phyloP scores from a whole-genome alignment of 2,888 invertebrate species.

The Nebria brevicollis region DNA sequence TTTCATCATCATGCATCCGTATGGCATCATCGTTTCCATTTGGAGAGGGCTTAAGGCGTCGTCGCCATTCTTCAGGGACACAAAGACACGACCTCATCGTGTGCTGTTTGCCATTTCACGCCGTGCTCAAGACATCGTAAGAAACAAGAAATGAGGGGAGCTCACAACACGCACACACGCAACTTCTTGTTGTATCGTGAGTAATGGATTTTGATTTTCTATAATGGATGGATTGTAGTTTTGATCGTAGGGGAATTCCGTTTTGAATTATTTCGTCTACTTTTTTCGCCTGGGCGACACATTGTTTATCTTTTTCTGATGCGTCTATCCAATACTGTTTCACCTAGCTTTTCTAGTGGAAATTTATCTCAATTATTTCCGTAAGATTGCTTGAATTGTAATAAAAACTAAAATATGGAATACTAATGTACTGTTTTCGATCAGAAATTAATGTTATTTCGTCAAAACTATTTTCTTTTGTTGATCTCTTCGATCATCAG shows the following conservation, averaged over 20 bases:
- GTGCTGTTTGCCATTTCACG: conserved; percentile 17
- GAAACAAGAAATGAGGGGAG: neutral
- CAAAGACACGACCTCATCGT: conserved; percentile 9
- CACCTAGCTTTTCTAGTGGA: neutral
- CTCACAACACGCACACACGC: conserved; percentile 13
- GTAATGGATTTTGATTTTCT: conserved; percentile 62
- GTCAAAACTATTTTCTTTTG: too few species aligned
- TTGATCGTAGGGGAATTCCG: conserved; percentile 23
- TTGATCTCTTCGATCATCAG: neutral
- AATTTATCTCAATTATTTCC: neutral
- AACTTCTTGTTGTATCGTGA: conserved; percentile 44
- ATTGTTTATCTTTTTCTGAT: neutral
- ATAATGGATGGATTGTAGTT: conserved; percentile 48
- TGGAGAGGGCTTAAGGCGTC: neutral
- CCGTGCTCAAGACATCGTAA: neutral
- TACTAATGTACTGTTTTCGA: too few species aligned
- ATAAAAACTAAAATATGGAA: too few species aligned
- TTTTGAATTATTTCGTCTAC: neutral
- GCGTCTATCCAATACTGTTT: neutral
- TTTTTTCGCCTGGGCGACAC: neutral
- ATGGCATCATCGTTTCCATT: neutral
- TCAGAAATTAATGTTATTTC: too few species aligned
- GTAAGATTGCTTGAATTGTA: neutral
- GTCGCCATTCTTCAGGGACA: conserved; percentile 4
- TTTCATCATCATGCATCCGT: neutral